A percentile compares a stretch with the other conserved stretches of the same genome.
phyloP scores from a whole-genome alignment of 2,797 vertebrate species.

The Syngnathus rostellatus region DNA sequence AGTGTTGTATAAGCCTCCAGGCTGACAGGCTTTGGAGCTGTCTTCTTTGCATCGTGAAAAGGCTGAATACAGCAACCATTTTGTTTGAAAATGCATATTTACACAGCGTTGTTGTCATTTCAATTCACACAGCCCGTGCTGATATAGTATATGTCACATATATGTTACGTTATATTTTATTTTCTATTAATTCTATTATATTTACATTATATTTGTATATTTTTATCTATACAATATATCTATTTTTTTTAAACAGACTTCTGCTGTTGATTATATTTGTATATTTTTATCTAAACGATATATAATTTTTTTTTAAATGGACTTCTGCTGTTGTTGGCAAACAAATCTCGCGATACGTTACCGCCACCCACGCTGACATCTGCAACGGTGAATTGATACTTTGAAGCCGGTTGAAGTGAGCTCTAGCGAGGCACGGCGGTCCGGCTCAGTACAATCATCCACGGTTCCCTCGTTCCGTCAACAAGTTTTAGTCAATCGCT shows the following conservation, averaged over 20 bases:
- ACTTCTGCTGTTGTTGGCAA: not conserved
- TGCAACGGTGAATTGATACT: not conserved
- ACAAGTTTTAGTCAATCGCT: not conserved
- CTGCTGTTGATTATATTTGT: too few species aligned
- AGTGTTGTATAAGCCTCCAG: conserved; percentile 24
- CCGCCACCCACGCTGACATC: not conserved
- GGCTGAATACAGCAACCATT: not conserved
- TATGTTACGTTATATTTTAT: too few species aligned
- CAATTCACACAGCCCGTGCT: not conserved
- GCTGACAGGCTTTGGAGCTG: not conserved
- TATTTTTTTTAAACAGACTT: not conserved
- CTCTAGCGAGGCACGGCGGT: not conserved
- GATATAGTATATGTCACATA: too few species aligned
- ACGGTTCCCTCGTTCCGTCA: not conserved
- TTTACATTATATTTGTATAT: too few species aligned
- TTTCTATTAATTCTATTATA: too few species aligned
- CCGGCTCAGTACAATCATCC: not conserved
- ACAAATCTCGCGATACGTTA: not conserved
- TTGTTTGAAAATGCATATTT: too few species aligned
- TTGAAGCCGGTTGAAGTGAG: not conserved
- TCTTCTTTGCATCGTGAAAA: conserved; percentile 17
- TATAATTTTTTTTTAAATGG: not conserved
- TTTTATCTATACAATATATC: too few species aligned
- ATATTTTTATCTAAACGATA: too few species aligned
- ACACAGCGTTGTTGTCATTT: not conserved